Percentiles rank a stretch among this genome's conserved stretches.
phyloP scores from a whole-genome alignment of 2,797 vertebrate species.

The Lophotriccus pileatus region DNA sequence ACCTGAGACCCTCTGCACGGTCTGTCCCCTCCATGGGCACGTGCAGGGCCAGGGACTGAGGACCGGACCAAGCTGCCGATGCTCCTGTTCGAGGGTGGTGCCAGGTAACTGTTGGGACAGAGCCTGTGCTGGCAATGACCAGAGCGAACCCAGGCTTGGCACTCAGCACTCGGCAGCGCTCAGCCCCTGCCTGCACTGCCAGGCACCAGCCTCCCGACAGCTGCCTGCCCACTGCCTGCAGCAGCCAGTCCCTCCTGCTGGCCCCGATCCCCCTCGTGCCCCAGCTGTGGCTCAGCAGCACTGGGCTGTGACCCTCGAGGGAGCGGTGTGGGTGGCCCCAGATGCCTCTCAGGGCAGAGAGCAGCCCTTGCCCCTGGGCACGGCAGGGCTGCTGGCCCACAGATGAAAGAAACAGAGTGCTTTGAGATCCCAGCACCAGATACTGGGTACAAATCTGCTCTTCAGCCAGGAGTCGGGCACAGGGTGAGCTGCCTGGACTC shows the following conservation, averaged over 20 bases:
- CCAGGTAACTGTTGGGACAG: background rate
- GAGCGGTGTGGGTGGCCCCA: background rate
- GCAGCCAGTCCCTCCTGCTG: background rate
- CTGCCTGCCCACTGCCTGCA: background rate
- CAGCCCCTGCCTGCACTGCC: background rate
- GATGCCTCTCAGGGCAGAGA: background rate
- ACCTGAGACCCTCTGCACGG: background rate
- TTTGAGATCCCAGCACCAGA: background rate
- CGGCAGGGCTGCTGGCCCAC: background rate
- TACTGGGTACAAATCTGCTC: background rate
- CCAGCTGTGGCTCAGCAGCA: rapidly evolving
- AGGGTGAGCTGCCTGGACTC: background rate
- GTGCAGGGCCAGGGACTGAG: background rate
- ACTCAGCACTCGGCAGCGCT: rapidly evolving
- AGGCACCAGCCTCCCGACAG: background rate
- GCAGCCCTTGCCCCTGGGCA: background rate
- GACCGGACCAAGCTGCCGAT: background rate
- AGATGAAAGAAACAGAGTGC: background rate
- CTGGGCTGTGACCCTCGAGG: background rate
- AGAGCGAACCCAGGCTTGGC: background rate
- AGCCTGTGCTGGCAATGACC: background rate
- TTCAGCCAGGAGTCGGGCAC: background rate
- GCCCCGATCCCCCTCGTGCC: rapidly evolving
- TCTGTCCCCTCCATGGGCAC: background rate
- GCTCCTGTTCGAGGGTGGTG: background rate